Evolutionary conservation across 2,797 vertebrate species (phyloP).

Genomic region (Gobionotothen gibberifrons): DNA sequence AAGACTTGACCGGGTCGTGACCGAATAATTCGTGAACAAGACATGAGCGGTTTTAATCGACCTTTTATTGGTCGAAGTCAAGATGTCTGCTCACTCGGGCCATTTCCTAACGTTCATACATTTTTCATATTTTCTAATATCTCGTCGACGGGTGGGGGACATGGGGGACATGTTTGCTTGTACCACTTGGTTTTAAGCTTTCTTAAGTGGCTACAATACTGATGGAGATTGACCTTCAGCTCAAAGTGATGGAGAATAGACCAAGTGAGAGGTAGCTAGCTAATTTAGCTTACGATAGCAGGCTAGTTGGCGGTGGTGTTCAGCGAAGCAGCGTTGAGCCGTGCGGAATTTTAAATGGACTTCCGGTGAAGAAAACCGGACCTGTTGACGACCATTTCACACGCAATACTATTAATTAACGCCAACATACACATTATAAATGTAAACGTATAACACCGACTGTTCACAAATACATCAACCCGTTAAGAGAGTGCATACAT

Average conservation of each 20-base stretch:
- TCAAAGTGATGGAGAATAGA: slow-evolving; percentile 67
- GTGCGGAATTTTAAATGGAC: slow-evolving; percentile 15
- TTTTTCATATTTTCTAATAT: slow-evolving; percentile 39
- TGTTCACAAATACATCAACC: fast-evolving
- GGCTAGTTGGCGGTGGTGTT: slow-evolving; percentile 49
- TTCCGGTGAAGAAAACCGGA: slow-evolving; percentile 57
- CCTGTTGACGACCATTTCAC: neutral
- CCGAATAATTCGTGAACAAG: slow-evolving; percentile 6
- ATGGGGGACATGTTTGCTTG: fast-evolving
- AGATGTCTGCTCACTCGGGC: slow-evolving; percentile 82
- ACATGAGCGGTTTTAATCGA: slow-evolving; percentile 55
- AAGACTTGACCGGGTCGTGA: slow-evolving; percentile 29
- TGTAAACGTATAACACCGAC: fast-evolving
- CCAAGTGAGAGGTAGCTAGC: slow-evolving; percentile 62
- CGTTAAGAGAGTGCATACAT: fast-evolving
- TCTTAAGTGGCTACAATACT: neutral
- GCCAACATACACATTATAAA: fast-evolving
- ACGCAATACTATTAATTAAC: neutral
- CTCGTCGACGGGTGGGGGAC: neutral
- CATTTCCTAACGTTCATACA: slow-evolving; percentile 64
- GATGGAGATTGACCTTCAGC: slow-evolving; percentile 69
- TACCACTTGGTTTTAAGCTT: neutral
- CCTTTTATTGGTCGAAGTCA: slow-evolving; percentile 73
- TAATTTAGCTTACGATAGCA: slow-evolving; percentile 67
- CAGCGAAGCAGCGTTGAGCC: slow-evolving; percentile 11